Conservation (phyloP, 35 echinoderm and acorn worm genomes). For the Amphiura filiformis region DNA sequence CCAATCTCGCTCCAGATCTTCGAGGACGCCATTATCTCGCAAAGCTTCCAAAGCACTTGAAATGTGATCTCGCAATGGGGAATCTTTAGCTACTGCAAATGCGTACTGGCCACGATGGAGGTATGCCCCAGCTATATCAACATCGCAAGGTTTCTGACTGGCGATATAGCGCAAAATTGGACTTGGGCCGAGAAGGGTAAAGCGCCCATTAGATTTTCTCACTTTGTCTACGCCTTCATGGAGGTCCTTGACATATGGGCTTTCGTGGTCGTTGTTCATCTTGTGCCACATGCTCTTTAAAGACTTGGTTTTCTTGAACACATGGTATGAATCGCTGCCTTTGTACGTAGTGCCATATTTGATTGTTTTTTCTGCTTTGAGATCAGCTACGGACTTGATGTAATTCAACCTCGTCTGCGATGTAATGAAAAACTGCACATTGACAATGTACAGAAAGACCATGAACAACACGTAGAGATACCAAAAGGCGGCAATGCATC, state of each 20-base stretch:
- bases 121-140: constrained; percentile 42
- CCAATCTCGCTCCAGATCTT: constrained; percentile 53
- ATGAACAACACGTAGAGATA: constrained; percentile 28
- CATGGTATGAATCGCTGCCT: neutral
- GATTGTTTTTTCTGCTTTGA: neutral
- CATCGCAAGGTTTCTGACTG: constrained; percentile 57
- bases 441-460: constrained; percentile 24
- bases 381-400: neutral
- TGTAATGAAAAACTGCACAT: constrained; percentile 15
- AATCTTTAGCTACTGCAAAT: constrained; percentile 44
- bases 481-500: constrained; percentile 23
- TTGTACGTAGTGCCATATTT: neutral
- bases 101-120: constrained; percentile 55
- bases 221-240: constrained; percentile 33
- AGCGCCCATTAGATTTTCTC: constrained; percentile 41
- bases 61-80: constrained; percentile 43
- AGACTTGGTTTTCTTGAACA: neutral
- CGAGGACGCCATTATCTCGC: constrained; percentile 34
- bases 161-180: constrained; percentile 37
- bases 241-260: constrained; percentile 33
- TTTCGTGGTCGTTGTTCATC: constrained; percentile 3
- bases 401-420: neutral
- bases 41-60: constrained; percentile 49
- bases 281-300: constrained; percentile 25
- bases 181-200: constrained; percentile 50